These are phyloP conservation scores for Podarcis cretensis DNA, from an alignment of 2,113 vertebrate genomes.

Conservation along the genomic window DNA sequence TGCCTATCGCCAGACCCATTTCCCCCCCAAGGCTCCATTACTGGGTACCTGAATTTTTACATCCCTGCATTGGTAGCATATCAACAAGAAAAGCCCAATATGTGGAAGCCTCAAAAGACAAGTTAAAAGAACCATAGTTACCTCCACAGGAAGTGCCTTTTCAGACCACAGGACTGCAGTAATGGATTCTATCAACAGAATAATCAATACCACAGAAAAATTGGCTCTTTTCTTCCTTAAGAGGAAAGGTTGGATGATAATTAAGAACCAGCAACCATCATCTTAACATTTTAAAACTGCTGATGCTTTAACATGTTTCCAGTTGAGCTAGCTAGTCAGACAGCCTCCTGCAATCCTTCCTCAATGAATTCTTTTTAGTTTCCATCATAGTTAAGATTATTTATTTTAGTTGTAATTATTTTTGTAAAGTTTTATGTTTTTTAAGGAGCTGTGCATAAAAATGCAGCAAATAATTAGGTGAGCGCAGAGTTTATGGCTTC, in stretches of 20 bases:
- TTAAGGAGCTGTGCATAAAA: constrained; percentile 28
- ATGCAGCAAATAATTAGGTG: constrained; percentile 69
- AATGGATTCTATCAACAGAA: background rate
- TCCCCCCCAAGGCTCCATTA: background rate
- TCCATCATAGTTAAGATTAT: constrained; percentile 34
- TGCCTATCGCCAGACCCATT: background rate
- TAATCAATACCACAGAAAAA: background rate
- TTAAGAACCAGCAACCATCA: constrained; percentile 8
- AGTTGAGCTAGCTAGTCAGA: constrained; percentile 4
- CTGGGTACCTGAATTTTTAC: background rate
- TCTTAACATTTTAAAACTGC: constrained; percentile 1
- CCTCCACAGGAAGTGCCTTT: background rate
- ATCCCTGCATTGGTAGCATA: background rate
- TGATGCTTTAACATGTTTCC: background rate
- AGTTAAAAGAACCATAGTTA: background rate
- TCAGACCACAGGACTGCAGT: background rate
- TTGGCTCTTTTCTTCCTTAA: constrained; percentile 15
- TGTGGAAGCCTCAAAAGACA: background rate
- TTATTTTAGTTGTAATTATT: constrained; percentile 61
- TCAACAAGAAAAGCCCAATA: background rate
- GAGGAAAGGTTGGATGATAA: constrained; percentile 10
- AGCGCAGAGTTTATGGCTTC: constrained; percentile 71
- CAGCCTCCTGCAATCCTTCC: constrained; percentile 36
- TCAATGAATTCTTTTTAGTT: constrained; percentile 23
- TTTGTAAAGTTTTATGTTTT: constrained; percentile 38